Conservation (phyloP, 2,113 vertebrate genomes). For the Cyanoderma ruficeps region DNA sequence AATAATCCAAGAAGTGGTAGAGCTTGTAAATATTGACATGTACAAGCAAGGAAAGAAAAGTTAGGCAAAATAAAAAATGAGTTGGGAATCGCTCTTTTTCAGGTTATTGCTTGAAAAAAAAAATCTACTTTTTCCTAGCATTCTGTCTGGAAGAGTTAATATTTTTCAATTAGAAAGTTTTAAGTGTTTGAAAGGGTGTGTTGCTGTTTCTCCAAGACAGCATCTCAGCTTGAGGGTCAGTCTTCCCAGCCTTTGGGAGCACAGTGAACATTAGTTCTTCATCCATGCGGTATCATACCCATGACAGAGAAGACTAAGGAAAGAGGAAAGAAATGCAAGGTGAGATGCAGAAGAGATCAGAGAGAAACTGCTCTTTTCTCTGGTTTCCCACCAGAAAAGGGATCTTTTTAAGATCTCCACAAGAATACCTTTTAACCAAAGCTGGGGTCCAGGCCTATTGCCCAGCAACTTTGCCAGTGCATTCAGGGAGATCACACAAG, state of each 20-base stretch:
- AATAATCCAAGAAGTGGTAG: constrained; percentile 71
- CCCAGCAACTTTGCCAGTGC: not conserved
- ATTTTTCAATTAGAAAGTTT: not conserved
- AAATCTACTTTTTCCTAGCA: not conserved
- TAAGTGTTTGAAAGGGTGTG: not conserved
- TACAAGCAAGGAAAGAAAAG: constrained; percentile 34
- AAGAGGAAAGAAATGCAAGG: not conserved
- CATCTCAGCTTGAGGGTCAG: not conserved
- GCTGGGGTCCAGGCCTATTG: not conserved
- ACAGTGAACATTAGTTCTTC: not conserved
- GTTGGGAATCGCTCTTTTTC: not conserved
- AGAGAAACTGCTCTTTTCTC: not conserved
- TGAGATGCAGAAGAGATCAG: not conserved
- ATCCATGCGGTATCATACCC: not conserved
- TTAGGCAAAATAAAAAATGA: constrained; percentile 40
- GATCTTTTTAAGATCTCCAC: not conserved
- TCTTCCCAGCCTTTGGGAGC: not conserved
- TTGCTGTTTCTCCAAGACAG: not conserved
- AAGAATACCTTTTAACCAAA: not conserved
- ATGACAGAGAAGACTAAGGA: not conserved
- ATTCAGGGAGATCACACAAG: not conserved
- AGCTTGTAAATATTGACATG: constrained; percentile 71
- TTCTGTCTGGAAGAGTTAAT: not conserved
- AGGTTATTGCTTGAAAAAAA: not conserved
- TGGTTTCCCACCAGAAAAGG: not conserved